Conservation (phyloP, 2,888 invertebrate genomes). For the Euzophera pinguis region DNA sequence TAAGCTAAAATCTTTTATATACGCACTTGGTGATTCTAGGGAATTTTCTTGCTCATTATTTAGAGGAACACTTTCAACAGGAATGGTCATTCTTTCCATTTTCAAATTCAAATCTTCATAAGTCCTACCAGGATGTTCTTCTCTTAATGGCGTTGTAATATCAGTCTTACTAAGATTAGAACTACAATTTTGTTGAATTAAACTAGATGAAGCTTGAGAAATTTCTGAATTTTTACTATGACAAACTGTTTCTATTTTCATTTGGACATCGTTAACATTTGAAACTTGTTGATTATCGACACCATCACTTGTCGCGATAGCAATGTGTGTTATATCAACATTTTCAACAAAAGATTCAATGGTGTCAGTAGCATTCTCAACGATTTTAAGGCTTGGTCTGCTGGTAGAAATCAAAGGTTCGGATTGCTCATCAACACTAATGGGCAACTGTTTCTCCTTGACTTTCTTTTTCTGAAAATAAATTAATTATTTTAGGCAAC, state of each 20-base stretch:
- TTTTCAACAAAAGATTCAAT: not conserved
- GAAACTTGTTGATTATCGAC: not conserved
- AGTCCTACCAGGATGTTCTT: constrained; percentile 12
- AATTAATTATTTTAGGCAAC: not conserved
- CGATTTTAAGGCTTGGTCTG: not conserved
- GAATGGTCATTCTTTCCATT: constrained; percentile 32
- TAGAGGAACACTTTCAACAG: constrained; percentile 18
- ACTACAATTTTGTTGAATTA: not conserved
- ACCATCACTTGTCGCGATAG: not conserved
- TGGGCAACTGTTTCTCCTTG: constrained; percentile 37
- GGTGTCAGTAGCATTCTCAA: not conserved
- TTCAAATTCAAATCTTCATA: constrained; percentile 34
- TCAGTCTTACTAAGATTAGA: not conserved
- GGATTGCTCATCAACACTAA: not conserved
- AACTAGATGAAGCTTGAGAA: not conserved
- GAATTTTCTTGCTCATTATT: constrained; percentile 27
- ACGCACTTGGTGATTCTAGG: constrained; percentile 24
- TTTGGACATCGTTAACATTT: not conserved
- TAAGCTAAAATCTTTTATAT: constrained; percentile 14
- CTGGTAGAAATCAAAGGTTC: not conserved
- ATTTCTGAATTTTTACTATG: not conserved
- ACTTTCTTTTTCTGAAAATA: constrained; percentile 58
- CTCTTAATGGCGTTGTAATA: constrained; percentile 5
- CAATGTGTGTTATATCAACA: not conserved
- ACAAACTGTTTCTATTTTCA: not conserved